phyloP scores from a whole-genome alignment of 1,140 invertebrate genomes.

The Heliconius hermathena region DNA sequence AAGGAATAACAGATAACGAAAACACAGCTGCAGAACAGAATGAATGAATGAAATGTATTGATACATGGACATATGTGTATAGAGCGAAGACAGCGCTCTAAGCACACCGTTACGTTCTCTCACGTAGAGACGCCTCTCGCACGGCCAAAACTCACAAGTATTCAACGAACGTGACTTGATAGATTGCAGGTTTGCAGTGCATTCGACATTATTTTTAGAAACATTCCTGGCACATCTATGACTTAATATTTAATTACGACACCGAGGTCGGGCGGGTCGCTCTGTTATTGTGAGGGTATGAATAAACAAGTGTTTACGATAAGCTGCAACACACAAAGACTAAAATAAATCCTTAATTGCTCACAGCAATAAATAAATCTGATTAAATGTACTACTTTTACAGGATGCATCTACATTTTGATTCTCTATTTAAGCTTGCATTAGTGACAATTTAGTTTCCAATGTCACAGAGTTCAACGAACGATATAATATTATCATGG shows the following conservation, averaged over 20 bases:
- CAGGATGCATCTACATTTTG: not conserved
- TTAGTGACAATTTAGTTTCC: not conserved
- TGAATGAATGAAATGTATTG: constrained; percentile 27
- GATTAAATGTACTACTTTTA: not conserved
- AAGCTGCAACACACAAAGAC: constrained; percentile 1
- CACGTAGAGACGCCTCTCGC: not conserved
- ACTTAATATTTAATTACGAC: constrained; percentile 30
- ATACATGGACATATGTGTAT: not conserved
- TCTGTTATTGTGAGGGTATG: not conserved
- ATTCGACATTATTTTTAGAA: constrained; percentile 16
- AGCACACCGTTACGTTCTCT: constrained; percentile 24
- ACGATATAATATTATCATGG: not conserved
- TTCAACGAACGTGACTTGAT: constrained; percentile 22
- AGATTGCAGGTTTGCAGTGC: constrained; percentile 21
- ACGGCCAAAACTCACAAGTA: constrained; percentile 23
- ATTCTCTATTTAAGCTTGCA: not conserved
- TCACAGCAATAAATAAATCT: not conserved
- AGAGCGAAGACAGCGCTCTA: constrained; percentile 7
- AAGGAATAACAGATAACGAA: constrained; percentile 33
- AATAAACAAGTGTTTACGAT: constrained; percentile 9
- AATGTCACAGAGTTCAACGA: not conserved
- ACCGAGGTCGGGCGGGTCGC: constrained; percentile 12
- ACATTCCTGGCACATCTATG: constrained; percentile 28
- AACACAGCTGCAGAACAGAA: constrained; percentile 14
- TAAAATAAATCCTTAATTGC: not conserved